Conservation (phyloP, 2,888 invertebrate species). For the Pristionchus fissidentatus region DNA sequence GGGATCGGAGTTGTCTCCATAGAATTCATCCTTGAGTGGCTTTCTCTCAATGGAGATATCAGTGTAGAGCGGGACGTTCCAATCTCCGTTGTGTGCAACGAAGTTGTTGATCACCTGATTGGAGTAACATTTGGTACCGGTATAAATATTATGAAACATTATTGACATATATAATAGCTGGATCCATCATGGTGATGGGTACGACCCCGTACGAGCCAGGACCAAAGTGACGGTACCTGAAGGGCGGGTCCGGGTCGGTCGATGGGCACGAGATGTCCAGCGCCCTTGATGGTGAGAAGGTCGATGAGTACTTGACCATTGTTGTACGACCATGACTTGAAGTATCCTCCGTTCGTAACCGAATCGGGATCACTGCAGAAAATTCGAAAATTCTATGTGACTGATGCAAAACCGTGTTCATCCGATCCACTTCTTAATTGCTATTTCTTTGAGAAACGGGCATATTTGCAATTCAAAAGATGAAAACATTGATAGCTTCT, state of each 20-base stretch:
- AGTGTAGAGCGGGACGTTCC: conserved; percentile 53
- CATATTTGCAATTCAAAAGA: background rate
- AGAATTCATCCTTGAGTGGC: conserved; percentile 53
- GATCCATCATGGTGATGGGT: background rate
- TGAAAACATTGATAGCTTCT: background rate
- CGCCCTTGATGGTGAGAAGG: conserved; percentile 75
- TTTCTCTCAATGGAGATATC: conserved; percentile 54
- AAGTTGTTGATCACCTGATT: conserved; percentile 83
- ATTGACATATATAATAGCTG: background rate
- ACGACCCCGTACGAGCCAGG: conserved; percentile 87
- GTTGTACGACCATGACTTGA: conserved; percentile 55
- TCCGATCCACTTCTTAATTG: too few relatives aligned
- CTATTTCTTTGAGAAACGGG: background rate
- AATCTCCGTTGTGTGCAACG: conserved; percentile 60
- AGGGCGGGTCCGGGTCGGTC: conserved; percentile 87
- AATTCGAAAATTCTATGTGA: background rate
- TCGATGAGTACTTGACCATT: conserved; percentile 55
- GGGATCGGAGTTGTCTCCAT: conserved; percentile 4
- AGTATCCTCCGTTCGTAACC: conserved; percentile 54
- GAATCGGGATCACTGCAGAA: background rate
- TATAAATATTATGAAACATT: background rate
- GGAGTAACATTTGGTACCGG: background rate
- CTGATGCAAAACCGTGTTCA: background rate
- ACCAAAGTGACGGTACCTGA: conserved; percentile 80
- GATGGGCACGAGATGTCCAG: conserved; percentile 87